A percentile compares a stretch with the other conserved stretches of the same genome.
phyloP scores from a whole-genome alignment of 2,888 invertebrate species.

The Oxytorus armatus region DNA sequence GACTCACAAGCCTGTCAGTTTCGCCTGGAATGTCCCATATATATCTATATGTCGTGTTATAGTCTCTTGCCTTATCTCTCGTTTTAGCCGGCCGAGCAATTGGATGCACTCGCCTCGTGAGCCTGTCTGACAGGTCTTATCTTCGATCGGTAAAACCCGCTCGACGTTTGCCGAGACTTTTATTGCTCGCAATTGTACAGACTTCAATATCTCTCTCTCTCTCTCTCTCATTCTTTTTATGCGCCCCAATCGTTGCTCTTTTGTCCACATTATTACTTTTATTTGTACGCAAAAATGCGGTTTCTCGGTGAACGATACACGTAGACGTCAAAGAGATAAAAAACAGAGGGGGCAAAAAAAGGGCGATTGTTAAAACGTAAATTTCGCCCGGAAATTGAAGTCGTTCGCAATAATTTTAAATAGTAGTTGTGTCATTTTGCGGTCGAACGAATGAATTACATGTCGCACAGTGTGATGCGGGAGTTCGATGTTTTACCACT shows the following conservation, averaged over 20 bases:
- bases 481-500: too few relatives aligned
- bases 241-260: slow-evolving; percentile 20
- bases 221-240: background rate
- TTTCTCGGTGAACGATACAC: slow-evolving; percentile 38
- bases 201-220: slow-evolving; percentile 1
- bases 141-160: slow-evolving; percentile 63
- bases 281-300: slow-evolving; percentile 46
- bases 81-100: slow-evolving; percentile 66
- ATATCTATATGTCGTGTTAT: slow-evolving; percentile 28
- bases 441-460: too few relatives aligned
- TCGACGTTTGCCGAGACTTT: slow-evolving; percentile 67
- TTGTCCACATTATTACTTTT: slow-evolving; percentile 46
- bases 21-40: slow-evolving; percentile 26
- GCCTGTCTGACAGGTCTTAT: slow-evolving; percentile 68
- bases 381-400: slow-evolving; percentile 41
- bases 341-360: background rate
- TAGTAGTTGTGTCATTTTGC: too few relatives aligned
- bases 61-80: slow-evolving; percentile 65
- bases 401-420: too few relatives aligned
- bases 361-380: slow-evolving; percentile 8
- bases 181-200: slow-evolving; percentile 63
- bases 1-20: background rate
- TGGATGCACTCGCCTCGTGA: slow-evolving; percentile 67
- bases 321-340: background rate
- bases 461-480: too few relatives aligned